Evolutionary conservation across 2,888 invertebrate species (phyloP).

Genomic region (Drosophila kambysellisi): DNA sequence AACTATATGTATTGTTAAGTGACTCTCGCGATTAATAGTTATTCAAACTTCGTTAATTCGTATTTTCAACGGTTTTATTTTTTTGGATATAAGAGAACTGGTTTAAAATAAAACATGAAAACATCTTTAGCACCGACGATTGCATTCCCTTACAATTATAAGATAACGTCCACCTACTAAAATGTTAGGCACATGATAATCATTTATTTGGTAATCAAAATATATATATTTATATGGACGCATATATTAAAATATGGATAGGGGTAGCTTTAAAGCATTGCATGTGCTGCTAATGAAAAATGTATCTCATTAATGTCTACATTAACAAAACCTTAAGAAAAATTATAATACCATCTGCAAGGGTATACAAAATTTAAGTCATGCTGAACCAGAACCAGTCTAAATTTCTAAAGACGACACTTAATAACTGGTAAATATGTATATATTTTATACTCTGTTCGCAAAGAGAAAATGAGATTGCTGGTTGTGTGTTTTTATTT

Average conservation of each 20-base stretch:
- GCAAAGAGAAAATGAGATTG: neutral
- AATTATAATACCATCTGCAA: neutral
- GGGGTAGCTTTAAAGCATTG: neutral
- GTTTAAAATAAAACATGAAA: constrained; percentile 24
- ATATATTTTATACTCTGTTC: neutral
- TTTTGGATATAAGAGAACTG: constrained; percentile 21
- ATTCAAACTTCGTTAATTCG: neutral
- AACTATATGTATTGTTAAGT: neutral
- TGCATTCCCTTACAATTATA: neutral
- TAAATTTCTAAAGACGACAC: constrained; percentile 1
- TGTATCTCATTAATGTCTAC: neutral
- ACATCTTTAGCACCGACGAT: neutral
- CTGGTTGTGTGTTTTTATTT: neutral
- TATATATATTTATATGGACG: neutral
- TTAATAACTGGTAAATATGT: neutral
- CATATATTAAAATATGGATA: neutral
- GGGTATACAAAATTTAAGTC: neutral
- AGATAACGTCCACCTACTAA: neutral
- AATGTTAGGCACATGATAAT: neutral
- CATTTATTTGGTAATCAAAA: too few relatives aligned
- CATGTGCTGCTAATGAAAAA: neutral
- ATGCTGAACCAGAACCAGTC: constrained; percentile 27
- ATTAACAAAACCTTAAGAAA: neutral
- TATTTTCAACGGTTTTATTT: neutral
- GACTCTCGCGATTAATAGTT: neutral